A percentile compares a stretch with the other conserved stretches of the same genome.
These are phyloP conservation scores for Melanotus villosus DNA, from an alignment of 2,888 invertebrate genomes.

Conservation along the genomic window DNA sequence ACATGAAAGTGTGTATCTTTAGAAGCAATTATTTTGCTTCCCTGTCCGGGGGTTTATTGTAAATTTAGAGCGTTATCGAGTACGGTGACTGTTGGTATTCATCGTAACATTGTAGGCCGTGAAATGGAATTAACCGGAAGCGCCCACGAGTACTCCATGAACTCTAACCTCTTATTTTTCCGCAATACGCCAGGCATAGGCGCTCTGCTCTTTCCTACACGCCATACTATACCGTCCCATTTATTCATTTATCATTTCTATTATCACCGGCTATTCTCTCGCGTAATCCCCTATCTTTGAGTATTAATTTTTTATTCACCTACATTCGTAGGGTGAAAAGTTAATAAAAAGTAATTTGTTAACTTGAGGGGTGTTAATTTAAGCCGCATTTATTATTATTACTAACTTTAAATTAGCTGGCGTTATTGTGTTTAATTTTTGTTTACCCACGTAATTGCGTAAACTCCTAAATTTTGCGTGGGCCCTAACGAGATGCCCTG, in stretches of 20 bases:
- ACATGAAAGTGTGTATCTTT: constrained; percentile 5
- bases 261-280: background rate
- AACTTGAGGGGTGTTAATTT: background rate
- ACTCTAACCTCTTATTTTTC: constrained; percentile 44
- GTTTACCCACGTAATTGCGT: no score
- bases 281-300: background rate
- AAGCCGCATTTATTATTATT: background rate
- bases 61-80: constrained; percentile 2
- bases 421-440: background rate
- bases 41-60: background rate
- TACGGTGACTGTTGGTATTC: constrained; percentile 6
- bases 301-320: background rate
- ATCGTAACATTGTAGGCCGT: constrained; percentile 22
- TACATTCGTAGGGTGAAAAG: no score
- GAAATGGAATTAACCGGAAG: constrained; percentile 45
- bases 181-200: constrained; percentile 13
- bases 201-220: background rate
- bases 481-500: background rate
- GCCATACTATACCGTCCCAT: background rate
- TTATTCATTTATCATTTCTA: background rate
- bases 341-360: no score
- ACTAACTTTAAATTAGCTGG: background rate
- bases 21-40: constrained; percentile 9
- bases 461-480: background rate
- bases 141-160: constrained; percentile 41